Evolutionary conservation across 2,113 vertebrate genomes (phyloP).

Genomic region (Donacobius atricapilla): DNA sequence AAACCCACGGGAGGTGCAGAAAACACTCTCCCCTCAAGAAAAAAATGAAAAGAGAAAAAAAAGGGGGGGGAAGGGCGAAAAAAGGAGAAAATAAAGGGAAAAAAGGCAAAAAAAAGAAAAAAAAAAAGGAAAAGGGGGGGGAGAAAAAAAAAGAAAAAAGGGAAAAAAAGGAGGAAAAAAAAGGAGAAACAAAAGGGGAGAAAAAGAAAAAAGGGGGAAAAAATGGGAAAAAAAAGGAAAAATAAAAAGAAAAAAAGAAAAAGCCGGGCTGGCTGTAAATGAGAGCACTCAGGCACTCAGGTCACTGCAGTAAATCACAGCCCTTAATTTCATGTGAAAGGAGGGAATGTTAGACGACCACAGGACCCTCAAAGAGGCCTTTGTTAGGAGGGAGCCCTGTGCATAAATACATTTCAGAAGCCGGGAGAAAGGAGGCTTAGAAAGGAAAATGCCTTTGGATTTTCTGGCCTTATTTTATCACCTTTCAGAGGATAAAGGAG

Average conservation of each 20-base stretch:
- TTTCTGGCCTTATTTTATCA: slow-evolving; percentile 13
- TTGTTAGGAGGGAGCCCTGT: background rate
- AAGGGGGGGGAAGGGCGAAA: no score
- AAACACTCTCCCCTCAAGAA: background rate
- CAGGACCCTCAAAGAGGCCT: slow-evolving; percentile 20
- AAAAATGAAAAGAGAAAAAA: no score
- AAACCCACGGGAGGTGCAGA: background rate
- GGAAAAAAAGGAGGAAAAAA: no score
- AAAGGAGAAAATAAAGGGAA: no score
- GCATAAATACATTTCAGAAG: slow-evolving; percentile 22
- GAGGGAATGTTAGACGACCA: background rate
- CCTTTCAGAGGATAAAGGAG: background rate
- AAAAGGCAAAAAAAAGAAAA: no score
- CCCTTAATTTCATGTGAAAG: slow-evolving; percentile 28
- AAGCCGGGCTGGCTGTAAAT: background rate
- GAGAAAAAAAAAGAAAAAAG: no score
- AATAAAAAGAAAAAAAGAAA: background rate
- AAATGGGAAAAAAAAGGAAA: background rate
- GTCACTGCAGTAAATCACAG: slow-evolving; percentile 16
- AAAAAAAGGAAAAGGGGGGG: no score
- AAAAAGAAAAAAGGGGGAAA: background rate
- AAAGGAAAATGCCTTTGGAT: slow-evolving; percentile 3
- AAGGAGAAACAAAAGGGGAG: no score
- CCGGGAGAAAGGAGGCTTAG: background rate
- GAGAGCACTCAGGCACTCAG: background rate